Evolutionary conservation across 2,888 invertebrate species (phyloP).

Genomic region (Plagodis pulveraria): DNA sequence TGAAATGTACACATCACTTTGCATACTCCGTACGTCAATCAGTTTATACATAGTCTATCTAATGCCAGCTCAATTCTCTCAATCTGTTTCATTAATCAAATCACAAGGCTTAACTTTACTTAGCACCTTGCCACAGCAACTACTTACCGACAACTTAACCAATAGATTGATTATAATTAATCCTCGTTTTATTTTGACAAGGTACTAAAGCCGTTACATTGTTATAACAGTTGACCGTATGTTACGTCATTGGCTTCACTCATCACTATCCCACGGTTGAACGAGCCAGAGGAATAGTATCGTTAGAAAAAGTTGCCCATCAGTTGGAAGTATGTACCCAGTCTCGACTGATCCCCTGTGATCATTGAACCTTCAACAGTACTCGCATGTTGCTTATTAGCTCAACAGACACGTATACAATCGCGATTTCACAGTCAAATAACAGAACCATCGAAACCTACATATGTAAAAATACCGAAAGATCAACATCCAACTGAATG

Average conservation of each 20-base stretch:
- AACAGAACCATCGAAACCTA: slow-evolving; percentile 50
- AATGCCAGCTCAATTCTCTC: slow-evolving; percentile 65
- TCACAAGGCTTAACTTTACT: slow-evolving; percentile 42
- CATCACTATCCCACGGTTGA: slow-evolving; percentile 67
- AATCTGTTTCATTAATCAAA: slow-evolving; percentile 78
- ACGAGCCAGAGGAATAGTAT: slow-evolving; percentile 50
- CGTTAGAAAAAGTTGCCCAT: slow-evolving; percentile 59
- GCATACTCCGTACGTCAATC: slow-evolving; percentile 55
- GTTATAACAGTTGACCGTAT: slow-evolving; percentile 30
- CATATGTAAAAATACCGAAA: slow-evolving; percentile 35
- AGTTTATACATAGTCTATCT: slow-evolving; percentile 60
- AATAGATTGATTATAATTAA: neutral
- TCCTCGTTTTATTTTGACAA: slow-evolving; percentile 10
- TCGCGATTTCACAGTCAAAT: slow-evolving; percentile 62
- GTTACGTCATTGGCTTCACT: slow-evolving; percentile 55
- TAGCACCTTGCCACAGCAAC: slow-evolving; percentile 19
- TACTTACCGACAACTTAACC: neutral
- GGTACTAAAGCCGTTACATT: slow-evolving; percentile 9
- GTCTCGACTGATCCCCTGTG: slow-evolving; percentile 50
- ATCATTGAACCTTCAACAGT: slow-evolving; percentile 65
- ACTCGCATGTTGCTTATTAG: slow-evolving; percentile 53
- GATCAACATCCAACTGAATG: slow-evolving; percentile 19
- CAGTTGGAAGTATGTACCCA: slow-evolving; percentile 39
- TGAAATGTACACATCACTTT: slow-evolving; percentile 55
- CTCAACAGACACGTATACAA: slow-evolving; percentile 54